Evolutionary conservation across 2,797 vertebrate species (phyloP), one percentile per base, ranked within the genome.

Genomic region (Aphelocoma californica): DNA sequence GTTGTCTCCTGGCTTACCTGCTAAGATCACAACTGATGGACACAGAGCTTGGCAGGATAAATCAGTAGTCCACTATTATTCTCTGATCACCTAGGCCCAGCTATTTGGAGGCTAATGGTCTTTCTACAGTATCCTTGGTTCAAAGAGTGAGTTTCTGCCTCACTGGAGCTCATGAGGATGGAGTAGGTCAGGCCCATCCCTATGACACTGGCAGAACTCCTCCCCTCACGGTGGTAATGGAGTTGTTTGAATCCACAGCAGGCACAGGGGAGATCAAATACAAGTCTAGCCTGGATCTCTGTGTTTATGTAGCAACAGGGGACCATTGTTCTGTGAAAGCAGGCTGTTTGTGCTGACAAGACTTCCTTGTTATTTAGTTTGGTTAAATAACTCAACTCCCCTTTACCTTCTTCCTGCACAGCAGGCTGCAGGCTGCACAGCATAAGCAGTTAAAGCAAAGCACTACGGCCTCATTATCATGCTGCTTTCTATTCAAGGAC

Each of bases 371-470:
- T 98, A 98, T 96, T 97, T 96, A 96, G 96, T 96, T 92, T 93
- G 85, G 96, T 98, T 97, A 97, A 98, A 96, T 98, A 97, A 97
- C 91, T 97, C 95, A 95, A 45, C 96, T 97, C 93, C 93, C 97
- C 95, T 96, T 96, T 97, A 97, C 97, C 97, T 98, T 97, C 96
- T 95, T 96, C 96, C 95, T 34, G 85, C 88, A 86, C 96, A 97
- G 95, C 96, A 96, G 97, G 94, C 89, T 95, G 92, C 91, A 95
- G 89, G 54, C 94, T 94, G 89, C 93, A 96, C 82, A 93, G 95
- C 93, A 83, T 56, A 96, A 93, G 89, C 97, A 97, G 96, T 96
- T 97, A 97, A 95, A 94, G 94, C 92, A 91, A 93, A 96, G 95
- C 94, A 66, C 95, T 96, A 90, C 8, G 82, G 94, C 88, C 91